Percentiles rank a stretch among this genome's conserved stretches.
These are phyloP conservation scores for Danaus plexippus DNA, from an alignment of 1,140 invertebrate genomes.

Conservation along the genomic window DNA sequence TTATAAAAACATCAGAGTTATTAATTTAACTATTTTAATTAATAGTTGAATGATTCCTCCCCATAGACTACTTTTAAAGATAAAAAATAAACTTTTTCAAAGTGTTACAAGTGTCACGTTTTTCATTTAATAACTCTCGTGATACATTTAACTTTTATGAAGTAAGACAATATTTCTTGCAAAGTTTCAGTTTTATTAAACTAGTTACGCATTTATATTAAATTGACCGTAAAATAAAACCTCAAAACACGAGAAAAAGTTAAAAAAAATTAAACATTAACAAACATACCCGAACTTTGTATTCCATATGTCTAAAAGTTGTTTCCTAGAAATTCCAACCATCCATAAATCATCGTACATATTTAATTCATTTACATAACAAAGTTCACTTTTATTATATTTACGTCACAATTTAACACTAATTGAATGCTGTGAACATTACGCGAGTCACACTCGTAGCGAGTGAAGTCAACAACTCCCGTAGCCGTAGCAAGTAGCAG, in stretches of 20 bases:
- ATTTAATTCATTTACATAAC: constrained; percentile 24
- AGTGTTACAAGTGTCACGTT: too few species aligned
- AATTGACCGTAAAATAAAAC: too few species aligned
- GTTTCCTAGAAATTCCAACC: constrained; percentile 31
- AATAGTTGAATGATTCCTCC: too few species aligned
- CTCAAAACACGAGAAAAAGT: not conserved
- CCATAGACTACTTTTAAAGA: too few species aligned
- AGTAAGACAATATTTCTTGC: too few species aligned
- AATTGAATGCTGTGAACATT: constrained; percentile 42
- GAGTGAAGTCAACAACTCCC: constrained; percentile 3
- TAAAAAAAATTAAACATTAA: constrained; percentile 31
- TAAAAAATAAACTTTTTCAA: too few species aligned
- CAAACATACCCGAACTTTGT: constrained; percentile 48
- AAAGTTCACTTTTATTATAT: constrained; percentile 51
- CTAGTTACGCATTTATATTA: too few species aligned
- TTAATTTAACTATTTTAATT: too few species aligned
- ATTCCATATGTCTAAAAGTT: constrained; percentile 37
- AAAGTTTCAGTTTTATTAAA: too few species aligned
- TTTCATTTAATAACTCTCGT: too few species aligned
- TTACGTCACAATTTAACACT: constrained; percentile 49
- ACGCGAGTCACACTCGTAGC: constrained; percentile 21
- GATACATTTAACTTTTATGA: too few species aligned
- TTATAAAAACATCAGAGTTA: too few species aligned
- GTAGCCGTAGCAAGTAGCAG: constrained; percentile 25
- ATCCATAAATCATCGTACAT: constrained; percentile 28